Percentiles rank a stretch among this genome's conserved stretches.
Evolutionary conservation across 2,888 invertebrate species (phyloP).

Genomic region (Iselma pallidipennis): DNA sequence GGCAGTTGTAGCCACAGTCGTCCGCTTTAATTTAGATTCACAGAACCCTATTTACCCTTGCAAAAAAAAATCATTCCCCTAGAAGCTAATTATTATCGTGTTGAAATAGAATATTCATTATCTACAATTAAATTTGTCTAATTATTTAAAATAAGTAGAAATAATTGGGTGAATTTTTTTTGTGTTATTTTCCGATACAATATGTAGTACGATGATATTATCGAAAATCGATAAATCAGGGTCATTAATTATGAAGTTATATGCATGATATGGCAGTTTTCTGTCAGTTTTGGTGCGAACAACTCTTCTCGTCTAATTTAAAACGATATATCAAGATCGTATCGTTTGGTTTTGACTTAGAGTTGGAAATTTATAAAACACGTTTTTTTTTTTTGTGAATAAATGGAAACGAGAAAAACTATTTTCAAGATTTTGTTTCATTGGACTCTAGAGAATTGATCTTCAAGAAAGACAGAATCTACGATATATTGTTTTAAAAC

Average conservation of each 20-base stretch:
- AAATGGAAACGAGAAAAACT: neutral
- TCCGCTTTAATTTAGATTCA: conserved; percentile 11
- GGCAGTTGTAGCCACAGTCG: conserved; percentile 18
- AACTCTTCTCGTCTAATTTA: conserved; percentile 8
- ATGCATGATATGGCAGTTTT: conserved; percentile 23
- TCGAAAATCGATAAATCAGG: conserved; percentile 17
- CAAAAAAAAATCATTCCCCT: too few species aligned
- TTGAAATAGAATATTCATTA: too few species aligned
- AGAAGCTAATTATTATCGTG: too few species aligned
- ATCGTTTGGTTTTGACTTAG: neutral
- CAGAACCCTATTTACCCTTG: too few species aligned
- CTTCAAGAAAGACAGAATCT: neutral
- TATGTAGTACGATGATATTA: neutral
- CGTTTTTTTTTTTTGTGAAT: neutral
- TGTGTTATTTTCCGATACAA: neutral
- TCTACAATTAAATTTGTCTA: too few species aligned
- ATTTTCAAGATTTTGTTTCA: neutral
- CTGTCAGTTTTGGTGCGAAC: conserved; percentile 18
- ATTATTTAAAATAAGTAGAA: neutral
- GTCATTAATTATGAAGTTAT: conserved; percentile 21
- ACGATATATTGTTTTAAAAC: conserved; percentile 3
- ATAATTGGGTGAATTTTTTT: too few species aligned
- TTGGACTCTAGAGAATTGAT: neutral
- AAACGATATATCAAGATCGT: conserved; percentile 17
- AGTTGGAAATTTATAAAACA: neutral